phyloP scores from a whole-genome alignment of 2,888 invertebrate genomes.

The Cylloceria caligata region DNA sequence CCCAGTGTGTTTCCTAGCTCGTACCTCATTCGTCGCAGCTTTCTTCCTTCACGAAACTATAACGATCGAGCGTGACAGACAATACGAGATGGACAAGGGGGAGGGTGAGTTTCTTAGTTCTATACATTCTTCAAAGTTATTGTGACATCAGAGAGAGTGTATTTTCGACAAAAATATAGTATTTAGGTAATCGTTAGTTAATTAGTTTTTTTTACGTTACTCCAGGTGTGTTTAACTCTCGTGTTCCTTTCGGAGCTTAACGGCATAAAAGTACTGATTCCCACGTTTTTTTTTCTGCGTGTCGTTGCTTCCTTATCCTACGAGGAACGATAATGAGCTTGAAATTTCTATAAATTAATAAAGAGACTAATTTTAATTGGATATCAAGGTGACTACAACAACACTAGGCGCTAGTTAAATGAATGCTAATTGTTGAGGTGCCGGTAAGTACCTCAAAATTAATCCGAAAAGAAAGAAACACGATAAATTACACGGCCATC shows the following conservation, averaged over 20 bases:
- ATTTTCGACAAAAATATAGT: constrained; percentile 73
- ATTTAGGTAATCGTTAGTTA: constrained; percentile 69
- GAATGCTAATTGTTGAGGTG: not conserved
- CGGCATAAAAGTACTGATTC: constrained; percentile 1
- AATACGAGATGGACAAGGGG: constrained; percentile 64
- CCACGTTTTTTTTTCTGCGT: constrained; percentile 3
- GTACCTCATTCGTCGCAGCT: no score
- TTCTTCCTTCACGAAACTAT: constrained; percentile 28
- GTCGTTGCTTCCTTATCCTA: constrained; percentile 23
- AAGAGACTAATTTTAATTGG: not conserved
- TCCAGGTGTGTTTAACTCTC: constrained; percentile 68
- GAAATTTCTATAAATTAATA: not conserved
- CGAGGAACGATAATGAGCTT: not conserved
- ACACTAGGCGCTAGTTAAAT: not conserved
- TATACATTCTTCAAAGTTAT: constrained; percentile 68
- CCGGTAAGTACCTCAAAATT: constrained; percentile 16
- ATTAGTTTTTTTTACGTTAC: constrained; percentile 65
- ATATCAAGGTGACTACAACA: not conserved
- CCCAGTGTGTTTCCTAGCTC: not conserved
- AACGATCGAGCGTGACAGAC: constrained; percentile 39
- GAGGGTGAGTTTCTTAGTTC: constrained; percentile 59
- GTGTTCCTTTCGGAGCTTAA: constrained; percentile 39
- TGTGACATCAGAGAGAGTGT: constrained; percentile 64
- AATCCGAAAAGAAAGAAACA: constrained; percentile 32
- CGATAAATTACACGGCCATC: constrained; percentile 37